Percentiles rank a stretch among this genome's conserved stretches.
Conservation (phyloP, 2,797 vertebrate species). For the Onychomys leucogaster region DNA sequence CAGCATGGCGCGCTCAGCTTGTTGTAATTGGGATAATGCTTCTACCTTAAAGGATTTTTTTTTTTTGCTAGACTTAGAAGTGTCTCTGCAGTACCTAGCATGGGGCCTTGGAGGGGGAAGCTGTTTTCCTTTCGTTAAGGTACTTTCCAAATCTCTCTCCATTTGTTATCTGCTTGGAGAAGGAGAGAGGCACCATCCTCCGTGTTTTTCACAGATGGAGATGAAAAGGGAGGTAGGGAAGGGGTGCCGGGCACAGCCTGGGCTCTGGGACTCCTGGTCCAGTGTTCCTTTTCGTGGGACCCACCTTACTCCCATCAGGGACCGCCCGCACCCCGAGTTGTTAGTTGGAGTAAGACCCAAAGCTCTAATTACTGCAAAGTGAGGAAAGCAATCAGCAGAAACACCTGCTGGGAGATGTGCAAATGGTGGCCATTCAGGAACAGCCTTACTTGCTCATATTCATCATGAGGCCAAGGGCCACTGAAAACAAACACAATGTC, state of each 20-base stretch:
- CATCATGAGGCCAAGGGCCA: neutral
- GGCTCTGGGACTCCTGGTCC: neutral
- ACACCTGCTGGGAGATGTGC: constrained; percentile 41
- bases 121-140: constrained; percentile 21
- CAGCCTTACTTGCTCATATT: neutral
- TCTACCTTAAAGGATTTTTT: neutral
- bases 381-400: constrained; percentile 48
- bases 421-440: neutral
- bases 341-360: neutral
- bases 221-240: neutral
- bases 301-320: neutral
- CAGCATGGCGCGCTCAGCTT: neutral
- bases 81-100: neutral
- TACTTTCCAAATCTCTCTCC: neutral
- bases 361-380: constrained; percentile 23
- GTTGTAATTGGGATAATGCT: neutral
- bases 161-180: neutral
- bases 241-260: neutral
- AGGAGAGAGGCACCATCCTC: neutral
- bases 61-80: neutral
- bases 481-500: neutral
- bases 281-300: neutral
- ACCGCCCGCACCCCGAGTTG: neutral
- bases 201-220: neutral
- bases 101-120: neutral